Evolutionary conservation across 2,888 invertebrate genomes (phyloP).

Genomic region (Callosobruchus maculatus): DNA sequence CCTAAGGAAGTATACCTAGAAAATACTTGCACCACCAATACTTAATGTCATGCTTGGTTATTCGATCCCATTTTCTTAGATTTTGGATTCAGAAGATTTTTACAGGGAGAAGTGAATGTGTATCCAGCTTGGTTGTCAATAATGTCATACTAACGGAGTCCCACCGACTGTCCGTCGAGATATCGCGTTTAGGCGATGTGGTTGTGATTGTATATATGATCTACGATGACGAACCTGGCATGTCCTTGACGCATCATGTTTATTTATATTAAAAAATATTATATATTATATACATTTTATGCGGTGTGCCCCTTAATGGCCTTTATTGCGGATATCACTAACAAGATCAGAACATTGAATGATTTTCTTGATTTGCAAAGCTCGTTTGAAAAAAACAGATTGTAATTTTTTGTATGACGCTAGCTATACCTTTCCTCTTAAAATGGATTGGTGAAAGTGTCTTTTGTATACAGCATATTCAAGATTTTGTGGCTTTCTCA

Average conservation of each 20-base stretch:
- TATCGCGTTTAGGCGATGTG: conserved; percentile 39
- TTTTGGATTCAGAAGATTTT: too few species aligned
- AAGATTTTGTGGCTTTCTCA: too few species aligned
- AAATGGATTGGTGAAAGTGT: too few species aligned
- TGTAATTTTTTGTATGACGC: too few species aligned
- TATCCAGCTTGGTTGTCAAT: conserved; percentile 27
- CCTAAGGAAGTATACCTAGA: too few species aligned
- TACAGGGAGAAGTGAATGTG: not conserved
- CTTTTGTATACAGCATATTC: too few species aligned
- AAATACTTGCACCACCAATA: not conserved
- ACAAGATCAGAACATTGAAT: not conserved
- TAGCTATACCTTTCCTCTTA: too few species aligned
- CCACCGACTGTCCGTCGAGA: conserved; percentile 39
- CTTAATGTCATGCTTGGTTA: not conserved
- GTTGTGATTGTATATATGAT: conserved; percentile 49
- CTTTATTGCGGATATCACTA: not conserved
- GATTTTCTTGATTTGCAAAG: not conserved
- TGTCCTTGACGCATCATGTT: conserved; percentile 48
- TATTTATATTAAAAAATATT: conserved; percentile 32
- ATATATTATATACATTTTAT: conserved; percentile 12
- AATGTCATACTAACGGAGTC: not conserved
- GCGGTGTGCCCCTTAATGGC: conserved; percentile 2
- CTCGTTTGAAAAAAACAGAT: too few species aligned
- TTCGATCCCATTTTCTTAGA: not conserved
- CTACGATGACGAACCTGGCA: conserved; percentile 50